Base-by-base conservation (phyloP, 2,888 invertebrate species). In the Aleiodes alternator region DNA sequence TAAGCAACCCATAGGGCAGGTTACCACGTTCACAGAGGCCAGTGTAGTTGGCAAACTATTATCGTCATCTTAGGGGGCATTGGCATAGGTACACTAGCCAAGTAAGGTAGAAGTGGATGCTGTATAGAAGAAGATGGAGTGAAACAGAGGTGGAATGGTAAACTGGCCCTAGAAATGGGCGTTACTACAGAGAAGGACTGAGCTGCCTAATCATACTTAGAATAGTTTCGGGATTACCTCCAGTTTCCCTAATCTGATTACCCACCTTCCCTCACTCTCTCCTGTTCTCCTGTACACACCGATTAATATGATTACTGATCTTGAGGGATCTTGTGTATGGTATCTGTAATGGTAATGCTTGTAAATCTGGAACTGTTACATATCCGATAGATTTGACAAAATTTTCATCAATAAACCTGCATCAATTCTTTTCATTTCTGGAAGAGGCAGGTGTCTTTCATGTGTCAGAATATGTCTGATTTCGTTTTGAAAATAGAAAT, bases 241-340 rank as follows among this genome's bases (percentile, higher is more conserved):
- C 84, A 86, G 86, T 87, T 87, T 84, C 87, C 84, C 88, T 89
- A 89, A 89, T 88, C 89, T 88, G 89, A 89, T 89, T 89, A 89
- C 85, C 84, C 85, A 84, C 76, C 87, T 38, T 43, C 43, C 9
- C 43, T 11, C 9, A 9, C 43, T 43, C 38, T 38, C 43, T 43
- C 8, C 43, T 43, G 43, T 43, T 43, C 23, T 2, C 43, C 43
- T 11, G 43, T 88, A 88, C 89, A 88, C 88, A 87, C 64, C 88
- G 88, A 88, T 89, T 89, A 89, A 89, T 89, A 88, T 89, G 88
- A 89, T 89, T 89, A 89, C 89, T 87, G 88, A 89, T 89, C 87
- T 88, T 88, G 87, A 89, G 88, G 88, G 85, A 85, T 84, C 85
- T 86, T 82, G 84, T 85, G 83, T 84, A 84, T 82, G 43, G 82